Evolutionary conservation across 2,888 invertebrate genomes (phyloP).

Genomic region (Sminthurides aquaticus): DNA sequence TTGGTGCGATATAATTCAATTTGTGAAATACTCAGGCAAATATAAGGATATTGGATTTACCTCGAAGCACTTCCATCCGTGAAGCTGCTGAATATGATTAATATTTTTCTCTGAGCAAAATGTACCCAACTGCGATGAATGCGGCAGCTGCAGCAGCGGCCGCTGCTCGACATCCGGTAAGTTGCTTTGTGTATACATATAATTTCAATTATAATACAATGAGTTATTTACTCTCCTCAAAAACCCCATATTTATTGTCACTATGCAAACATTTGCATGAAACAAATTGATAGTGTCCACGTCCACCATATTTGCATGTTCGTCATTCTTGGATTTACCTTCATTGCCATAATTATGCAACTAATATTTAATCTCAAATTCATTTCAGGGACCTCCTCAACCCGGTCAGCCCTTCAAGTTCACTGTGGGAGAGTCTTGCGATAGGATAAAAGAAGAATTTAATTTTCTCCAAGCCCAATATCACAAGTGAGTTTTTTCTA

Average conservation of each 20-base stretch:
- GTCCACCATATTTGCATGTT: too few relatives aligned
- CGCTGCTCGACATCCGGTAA: conserved; percentile 80
- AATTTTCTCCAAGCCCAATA: conserved; percentile 91
- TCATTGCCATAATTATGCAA: too few relatives aligned
- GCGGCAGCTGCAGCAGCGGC: conserved; percentile 64
- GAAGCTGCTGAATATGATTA: not conserved
- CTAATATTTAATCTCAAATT: too few relatives aligned
- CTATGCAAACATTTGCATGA: too few relatives aligned
- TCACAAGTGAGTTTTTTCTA: conserved; percentile 68
- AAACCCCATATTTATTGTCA: too few relatives aligned
- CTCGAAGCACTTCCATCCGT: too few relatives aligned
- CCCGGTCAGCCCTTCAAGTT: conserved; percentile 66
- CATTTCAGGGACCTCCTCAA: conserved; percentile 37
- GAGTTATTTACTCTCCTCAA: too few relatives aligned
- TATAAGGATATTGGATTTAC: too few relatives aligned
- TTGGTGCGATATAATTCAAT: too few relatives aligned
- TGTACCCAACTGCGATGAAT: conserved; percentile 76
- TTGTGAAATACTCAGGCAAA: too few relatives aligned
- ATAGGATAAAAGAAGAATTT: conserved; percentile 92
- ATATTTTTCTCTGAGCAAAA: conserved; percentile 48
- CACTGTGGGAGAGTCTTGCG: conserved; percentile 85
- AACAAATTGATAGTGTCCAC: too few relatives aligned
- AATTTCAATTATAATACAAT: not conserved
- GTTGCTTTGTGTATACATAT: conserved; percentile 45
- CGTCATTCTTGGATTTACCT: too few relatives aligned